These are phyloP conservation scores for Pampus argenteus DNA, from an alignment of 2,797 vertebrate species.

Conservation along the genomic window DNA sequence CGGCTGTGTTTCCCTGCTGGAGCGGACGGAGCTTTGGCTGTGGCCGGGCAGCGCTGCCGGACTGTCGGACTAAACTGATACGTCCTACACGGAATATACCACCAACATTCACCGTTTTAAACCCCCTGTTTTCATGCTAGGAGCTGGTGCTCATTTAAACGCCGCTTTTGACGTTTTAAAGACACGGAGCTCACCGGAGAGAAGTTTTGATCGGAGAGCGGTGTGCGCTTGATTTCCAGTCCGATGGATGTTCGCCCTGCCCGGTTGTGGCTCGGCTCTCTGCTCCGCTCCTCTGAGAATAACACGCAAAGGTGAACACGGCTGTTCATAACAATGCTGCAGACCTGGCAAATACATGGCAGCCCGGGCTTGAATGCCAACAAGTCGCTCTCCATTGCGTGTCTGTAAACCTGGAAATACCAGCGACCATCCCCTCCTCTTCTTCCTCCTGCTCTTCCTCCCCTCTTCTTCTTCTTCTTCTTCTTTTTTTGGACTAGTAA, in stretches of 20 bases:
- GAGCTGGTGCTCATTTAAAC: not conserved
- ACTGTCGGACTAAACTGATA: slow-evolving; percentile 33
- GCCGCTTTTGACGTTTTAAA: slow-evolving; percentile 17
- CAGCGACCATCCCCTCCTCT: slow-evolving; percentile 48
- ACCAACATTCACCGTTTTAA: not conserved
- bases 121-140: fast-evolving
- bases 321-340: slow-evolving; percentile 62
- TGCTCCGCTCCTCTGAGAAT: slow-evolving; percentile 35
- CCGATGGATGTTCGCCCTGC: slow-evolving; percentile 75
- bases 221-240: slow-evolving; percentile 72
- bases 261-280: slow-evolving; percentile 65
- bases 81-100: slow-evolving; percentile 45
- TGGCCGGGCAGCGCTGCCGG: slow-evolving; percentile 63
- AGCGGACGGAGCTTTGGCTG: slow-evolving; percentile 62
- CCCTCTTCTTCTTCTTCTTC: slow-evolving; percentile 20
- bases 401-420: slow-evolving; percentile 73
- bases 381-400: slow-evolving; percentile 54
- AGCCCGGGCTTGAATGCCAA: slow-evolving; percentile 55
- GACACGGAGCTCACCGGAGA: slow-evolving; percentile 45
- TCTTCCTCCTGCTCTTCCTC: slow-evolving; percentile 19
- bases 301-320: slow-evolving; percentile 41
- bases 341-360: slow-evolving; percentile 49
- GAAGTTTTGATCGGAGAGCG: slow-evolving; percentile 70
- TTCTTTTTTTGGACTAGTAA: slow-evolving; percentile 43
- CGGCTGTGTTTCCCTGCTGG: slow-evolving; percentile 57